Evolutionary conservation across 2,888 invertebrate species (phyloP), one percentile per base, ranked within the genome.

Genomic region (Pollenia labialis): DNA sequence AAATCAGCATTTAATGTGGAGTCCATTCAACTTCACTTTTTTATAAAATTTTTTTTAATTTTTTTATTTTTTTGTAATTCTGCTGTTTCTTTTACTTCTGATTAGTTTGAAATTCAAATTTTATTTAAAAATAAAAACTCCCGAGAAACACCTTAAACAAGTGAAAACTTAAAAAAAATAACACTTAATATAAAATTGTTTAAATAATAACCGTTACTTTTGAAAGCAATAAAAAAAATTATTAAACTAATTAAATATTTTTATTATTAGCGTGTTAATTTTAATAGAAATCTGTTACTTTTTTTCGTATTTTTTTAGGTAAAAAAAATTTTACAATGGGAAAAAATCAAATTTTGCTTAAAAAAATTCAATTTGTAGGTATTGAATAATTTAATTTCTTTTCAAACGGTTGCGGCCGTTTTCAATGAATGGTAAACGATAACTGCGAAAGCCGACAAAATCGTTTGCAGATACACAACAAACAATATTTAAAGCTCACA

Each of bases 371-470:
- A 71, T 56, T 42, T 76, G 2, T n/a, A n/a, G n/a, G n/a, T 44
- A 42, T 46, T 46, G 9, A 50, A 72, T 23, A 50, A 56, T 32
- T 18, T 18, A 23, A 2, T 54, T 60, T 54, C 0, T 69, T 60
- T 40, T 64, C 11, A 50, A 82, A 81, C 80, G 60, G 85, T 69
- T 79, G 81, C 76, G 74, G 87, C 89, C 89, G 89, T 86, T 87
- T 88, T 83, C 88, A 83, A 80, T 88, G 89, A 88, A 87, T 88
- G 87, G 84, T 88, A 87, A 88, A 88, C 88, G 89, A 88, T 89
- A 89, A 89, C 89, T 89, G 89, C 88, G 88, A 89, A 89, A 82
- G 83, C 85, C 87, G 87, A 88, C 89, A 88, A 83, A 88, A 82
- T 88, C 84, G 68, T 88, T 83, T 76, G 87, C 87, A 87, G 89